Percentiles rank a stretch among this genome's conserved stretches.
phyloP scores from a whole-genome alignment of 2,888 invertebrate genomes.

The Phaonia tiefii region DNA sequence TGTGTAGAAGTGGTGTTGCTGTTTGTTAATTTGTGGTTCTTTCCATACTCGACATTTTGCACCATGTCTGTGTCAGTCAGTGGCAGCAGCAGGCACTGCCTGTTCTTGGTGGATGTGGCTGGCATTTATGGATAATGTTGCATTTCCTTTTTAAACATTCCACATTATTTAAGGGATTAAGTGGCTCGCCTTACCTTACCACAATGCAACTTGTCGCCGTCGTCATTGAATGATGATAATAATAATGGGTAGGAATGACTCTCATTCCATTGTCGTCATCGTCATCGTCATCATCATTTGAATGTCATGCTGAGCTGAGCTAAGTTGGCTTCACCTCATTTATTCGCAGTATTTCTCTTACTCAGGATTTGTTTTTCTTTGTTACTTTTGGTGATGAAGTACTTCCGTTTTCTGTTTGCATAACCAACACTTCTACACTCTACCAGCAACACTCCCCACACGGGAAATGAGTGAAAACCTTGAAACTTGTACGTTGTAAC shows the following conservation, averaged over 20 bases:
- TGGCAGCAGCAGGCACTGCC: background rate
- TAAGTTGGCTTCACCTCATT: no score
- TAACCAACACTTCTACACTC: background rate
- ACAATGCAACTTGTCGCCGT: background rate
- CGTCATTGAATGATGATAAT: background rate
- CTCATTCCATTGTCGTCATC: background rate
- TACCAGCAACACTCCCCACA: no score
- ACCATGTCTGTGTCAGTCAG: conserved; percentile 38
- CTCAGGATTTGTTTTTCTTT: no score
- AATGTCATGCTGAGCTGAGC: conserved; percentile 60
- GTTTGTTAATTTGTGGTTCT: conserved; percentile 30
- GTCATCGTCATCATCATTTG: conserved; percentile 37
- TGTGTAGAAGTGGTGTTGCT: conserved; percentile 23
- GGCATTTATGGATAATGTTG: conserved; percentile 49
- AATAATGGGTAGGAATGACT: background rate
- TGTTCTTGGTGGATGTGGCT: conserved; percentile 12
- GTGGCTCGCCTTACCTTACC: conserved; percentile 38
- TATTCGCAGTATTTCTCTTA: background rate
- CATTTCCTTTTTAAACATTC: conserved; percentile 57
- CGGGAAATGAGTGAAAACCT: conserved; percentile 52
- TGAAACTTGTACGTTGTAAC: conserved; percentile 62
- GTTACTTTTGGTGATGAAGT: conserved; percentile 44
- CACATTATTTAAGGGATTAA: conserved; percentile 61
- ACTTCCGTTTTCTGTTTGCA: conserved; percentile 58
- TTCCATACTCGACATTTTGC: conserved; percentile 62